A percentile compares a stretch with the other conserved stretches of the same genome.
Evolutionary conservation across 2,888 invertebrate genomes (phyloP).

Genomic region (Ennomos erosarius): DNA sequence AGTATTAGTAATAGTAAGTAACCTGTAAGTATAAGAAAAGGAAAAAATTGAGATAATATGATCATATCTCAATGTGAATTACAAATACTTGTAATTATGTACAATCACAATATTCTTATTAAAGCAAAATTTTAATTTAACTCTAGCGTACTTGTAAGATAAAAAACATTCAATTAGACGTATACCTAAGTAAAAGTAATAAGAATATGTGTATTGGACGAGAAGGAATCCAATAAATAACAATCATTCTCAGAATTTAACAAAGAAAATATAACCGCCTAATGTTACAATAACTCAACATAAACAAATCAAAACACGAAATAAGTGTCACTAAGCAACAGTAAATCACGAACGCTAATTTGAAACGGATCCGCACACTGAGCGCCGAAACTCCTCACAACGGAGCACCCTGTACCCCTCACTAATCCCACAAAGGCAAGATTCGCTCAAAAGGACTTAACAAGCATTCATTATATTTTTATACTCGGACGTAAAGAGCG

Average conservation of each 20-base stretch:
- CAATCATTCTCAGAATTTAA: neutral
- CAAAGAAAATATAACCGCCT: neutral
- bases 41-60: too few species aligned
- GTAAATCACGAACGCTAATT: constrained; percentile 79
- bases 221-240: neutral
- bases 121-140: too few species aligned
- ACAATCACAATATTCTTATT: too few species aligned
- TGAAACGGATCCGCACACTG: constrained; percentile 75
- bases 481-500: constrained; percentile 81
- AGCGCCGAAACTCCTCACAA: constrained; percentile 59
- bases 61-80: too few species aligned
- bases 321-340: constrained; percentile 65
- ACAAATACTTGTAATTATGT: too few species aligned
- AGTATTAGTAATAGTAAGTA: too few species aligned
- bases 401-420: constrained; percentile 51
- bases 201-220: neutral
- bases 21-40: too few species aligned
- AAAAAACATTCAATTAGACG: too few species aligned
- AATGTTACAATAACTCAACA: constrained; percentile 21
- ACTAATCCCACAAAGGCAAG: constrained; percentile 79
- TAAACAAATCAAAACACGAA: constrained; percentile 66
- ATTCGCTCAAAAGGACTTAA: constrained; percentile 83
- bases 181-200: too few species aligned
- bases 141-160: too few species aligned
- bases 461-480: constrained; percentile 85